A percentile compares a stretch with the other conserved stretches of the same genome.
Conservation (phyloP, 1,140 invertebrate genomes). For the Aricia agestis region DNA sequence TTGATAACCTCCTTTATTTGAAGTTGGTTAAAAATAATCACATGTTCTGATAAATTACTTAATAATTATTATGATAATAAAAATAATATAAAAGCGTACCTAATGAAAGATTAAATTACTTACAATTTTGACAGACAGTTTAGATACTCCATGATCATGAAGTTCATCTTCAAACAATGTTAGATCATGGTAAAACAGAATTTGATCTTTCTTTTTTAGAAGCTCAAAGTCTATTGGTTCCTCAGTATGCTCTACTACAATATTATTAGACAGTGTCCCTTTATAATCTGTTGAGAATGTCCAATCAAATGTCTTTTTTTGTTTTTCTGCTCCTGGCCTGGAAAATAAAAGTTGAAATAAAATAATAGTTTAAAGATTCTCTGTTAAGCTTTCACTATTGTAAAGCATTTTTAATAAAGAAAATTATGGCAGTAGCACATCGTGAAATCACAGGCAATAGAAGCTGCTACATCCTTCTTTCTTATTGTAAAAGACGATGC, state of each 20-base stretch:
- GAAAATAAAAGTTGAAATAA: constrained; percentile 28
- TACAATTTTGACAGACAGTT: constrained; percentile 95
- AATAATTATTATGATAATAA: too few relatives aligned
- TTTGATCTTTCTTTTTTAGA: constrained; percentile 92
- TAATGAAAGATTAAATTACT: constrained; percentile 54
- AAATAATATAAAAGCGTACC: too few relatives aligned
- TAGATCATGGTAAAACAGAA: constrained; percentile 96
- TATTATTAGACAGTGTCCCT: constrained; percentile 85
- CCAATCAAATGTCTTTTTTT: constrained; percentile 96
- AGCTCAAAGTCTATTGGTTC: constrained; percentile 93
- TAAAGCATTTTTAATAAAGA: too few relatives aligned
- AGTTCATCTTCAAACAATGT: constrained; percentile 98
- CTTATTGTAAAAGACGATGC: too few relatives aligned
- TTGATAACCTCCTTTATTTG: too few relatives aligned
- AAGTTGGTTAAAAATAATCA: too few relatives aligned
- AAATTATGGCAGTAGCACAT: too few relatives aligned
- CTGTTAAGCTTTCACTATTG: too few relatives aligned
- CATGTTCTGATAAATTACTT: too few relatives aligned
- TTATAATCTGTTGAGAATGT: constrained; percentile 97
- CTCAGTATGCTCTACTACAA: constrained; percentile 79
- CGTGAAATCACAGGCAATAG: too few relatives aligned
- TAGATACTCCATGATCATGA: constrained; percentile 97
- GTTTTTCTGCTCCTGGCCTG: constrained; percentile 81
- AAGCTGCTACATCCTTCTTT: too few relatives aligned
- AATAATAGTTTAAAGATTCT: background rate